Evolutionary conservation across 2,888 invertebrate species (phyloP).

Genomic region (Hedya salicella): DNA sequence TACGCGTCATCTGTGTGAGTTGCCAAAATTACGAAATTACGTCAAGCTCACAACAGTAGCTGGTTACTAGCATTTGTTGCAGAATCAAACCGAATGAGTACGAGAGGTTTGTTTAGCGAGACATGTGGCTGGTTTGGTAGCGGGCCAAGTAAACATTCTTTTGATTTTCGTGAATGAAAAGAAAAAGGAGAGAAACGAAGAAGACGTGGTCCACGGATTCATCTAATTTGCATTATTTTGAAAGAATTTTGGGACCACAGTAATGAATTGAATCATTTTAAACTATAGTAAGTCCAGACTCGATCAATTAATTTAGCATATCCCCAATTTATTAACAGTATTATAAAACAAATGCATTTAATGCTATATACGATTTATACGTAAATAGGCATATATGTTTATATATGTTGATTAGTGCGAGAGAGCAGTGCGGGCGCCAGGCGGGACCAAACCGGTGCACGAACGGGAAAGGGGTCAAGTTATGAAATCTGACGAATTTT

Average conservation of each 20-base stretch:
- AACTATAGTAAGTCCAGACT: conserved; percentile 34
- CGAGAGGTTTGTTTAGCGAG: conserved; percentile 38
- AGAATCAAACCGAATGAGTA: neutral
- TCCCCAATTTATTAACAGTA: conserved; percentile 68
- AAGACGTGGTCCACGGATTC: conserved; percentile 26
- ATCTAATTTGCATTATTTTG: conserved; percentile 11
- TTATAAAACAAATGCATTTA: conserved; percentile 69
- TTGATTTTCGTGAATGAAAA: neutral
- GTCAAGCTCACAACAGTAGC: neutral
- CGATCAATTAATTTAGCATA: conserved; percentile 78
- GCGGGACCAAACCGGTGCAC: conserved; percentile 84
- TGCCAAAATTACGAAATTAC: neutral
- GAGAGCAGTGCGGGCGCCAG: conserved; percentile 32
- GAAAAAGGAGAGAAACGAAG: neutral
- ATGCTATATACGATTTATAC: conserved; percentile 76
- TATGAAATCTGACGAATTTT: conserved; percentile 55
- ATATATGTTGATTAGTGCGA: conserved; percentile 47
- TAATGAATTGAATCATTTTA: conserved; percentile 45
- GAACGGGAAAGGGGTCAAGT: conserved; percentile 65
- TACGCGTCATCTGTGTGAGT: neutral
- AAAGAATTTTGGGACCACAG: conserved; percentile 56
- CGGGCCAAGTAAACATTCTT: conserved; percentile 42
- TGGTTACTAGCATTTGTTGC: neutral
- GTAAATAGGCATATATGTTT: conserved; percentile 66
- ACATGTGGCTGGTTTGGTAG: conserved; percentile 74